Evolutionary conservation across 1,140 invertebrate genomes (phyloP), one percentile per base, ranked within the genome.

Genomic region (Probaryconus sp.): DNA sequence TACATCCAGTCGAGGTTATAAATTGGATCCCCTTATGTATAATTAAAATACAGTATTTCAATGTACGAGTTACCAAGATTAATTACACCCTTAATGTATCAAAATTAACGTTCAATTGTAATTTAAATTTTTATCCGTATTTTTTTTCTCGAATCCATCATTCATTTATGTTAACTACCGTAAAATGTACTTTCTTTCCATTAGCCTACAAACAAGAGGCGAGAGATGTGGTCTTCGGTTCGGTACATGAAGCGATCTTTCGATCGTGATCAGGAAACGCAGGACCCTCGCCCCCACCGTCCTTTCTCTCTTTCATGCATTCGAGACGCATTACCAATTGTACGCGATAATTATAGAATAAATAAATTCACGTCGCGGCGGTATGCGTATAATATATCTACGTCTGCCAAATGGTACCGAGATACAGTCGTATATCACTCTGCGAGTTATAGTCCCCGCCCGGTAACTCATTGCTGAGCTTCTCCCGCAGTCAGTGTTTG

Each of bases 401-500:
- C 83, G 86, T 88, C 85, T 88, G 86, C 85, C 85, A 88, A 88
- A 88, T 87, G 85, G 84, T 86, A 86, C 85, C 79, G 83, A 86
- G 86, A 88, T 87, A 84, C 85, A 83, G 84, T 79, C 83, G 83
- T 88, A 87, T 87, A 87, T 88, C 85, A 88, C 84, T 69, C 58
- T 28, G 80, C 81, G 81, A 86, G 86, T 87, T 88, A 87, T 88
- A 88, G 85, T 85, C 81, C 79, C 82, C 79, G 82, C 82, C 80
- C 83, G 83, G 83, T 85, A 87, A 86, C 81, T 86, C 85, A 84
- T 85, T 84, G 85, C 82, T 73, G 78, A 42, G 77, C 61, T 76
- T 77, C 73, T 81, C 77, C 77, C 76, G 50, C 74, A 78, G 75
- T 65, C 40, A 65, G 55, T 35, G 81, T 85, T 87, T 86, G 85